phyloP scores from a whole-genome alignment of 2,113 vertebrate genomes.

The Hyaena hyaena region DNA sequence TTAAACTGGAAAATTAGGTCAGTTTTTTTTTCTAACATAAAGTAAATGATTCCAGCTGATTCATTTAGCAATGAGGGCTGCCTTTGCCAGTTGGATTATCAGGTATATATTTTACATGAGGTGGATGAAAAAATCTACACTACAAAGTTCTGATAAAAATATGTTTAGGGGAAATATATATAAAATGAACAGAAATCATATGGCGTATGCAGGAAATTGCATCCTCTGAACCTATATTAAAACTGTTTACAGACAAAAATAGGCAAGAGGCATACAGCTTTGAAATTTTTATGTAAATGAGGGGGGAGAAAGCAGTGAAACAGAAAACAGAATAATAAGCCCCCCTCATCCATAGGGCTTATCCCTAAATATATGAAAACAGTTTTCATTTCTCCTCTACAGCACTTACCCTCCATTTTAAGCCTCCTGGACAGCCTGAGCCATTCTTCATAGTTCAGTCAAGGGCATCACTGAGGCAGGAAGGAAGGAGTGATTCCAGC shows the following conservation, averaged over 20 bases:
- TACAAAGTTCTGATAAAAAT: neutral
- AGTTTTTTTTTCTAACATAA: neutral
- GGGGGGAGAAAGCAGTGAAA: neutral
- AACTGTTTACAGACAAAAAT: neutral
- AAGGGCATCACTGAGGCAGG: neutral
- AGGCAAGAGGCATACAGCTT: neutral
- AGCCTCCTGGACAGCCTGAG: neutral
- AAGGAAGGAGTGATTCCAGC: neutral
- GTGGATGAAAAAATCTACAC: neutral
- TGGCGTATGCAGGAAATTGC: neutral
- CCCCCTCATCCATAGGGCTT: neutral
- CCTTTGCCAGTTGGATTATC: neutral
- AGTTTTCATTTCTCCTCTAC: neutral
- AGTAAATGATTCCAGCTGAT: neutral
- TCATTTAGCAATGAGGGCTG: neutral
- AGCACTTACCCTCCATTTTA: neutral
- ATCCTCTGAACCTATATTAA: neutral
- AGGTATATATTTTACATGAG: neutral
- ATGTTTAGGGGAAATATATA: neutral
- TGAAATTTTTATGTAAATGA: neutral
- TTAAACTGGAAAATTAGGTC: neutral
- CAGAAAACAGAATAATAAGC: neutral
- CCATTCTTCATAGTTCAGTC: neutral
- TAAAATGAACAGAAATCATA: neutral
- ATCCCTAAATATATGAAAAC: neutral